Evolutionary conservation across 2,113 vertebrate genomes (phyloP).

Genomic region (Phylloscopus trochilus): DNA sequence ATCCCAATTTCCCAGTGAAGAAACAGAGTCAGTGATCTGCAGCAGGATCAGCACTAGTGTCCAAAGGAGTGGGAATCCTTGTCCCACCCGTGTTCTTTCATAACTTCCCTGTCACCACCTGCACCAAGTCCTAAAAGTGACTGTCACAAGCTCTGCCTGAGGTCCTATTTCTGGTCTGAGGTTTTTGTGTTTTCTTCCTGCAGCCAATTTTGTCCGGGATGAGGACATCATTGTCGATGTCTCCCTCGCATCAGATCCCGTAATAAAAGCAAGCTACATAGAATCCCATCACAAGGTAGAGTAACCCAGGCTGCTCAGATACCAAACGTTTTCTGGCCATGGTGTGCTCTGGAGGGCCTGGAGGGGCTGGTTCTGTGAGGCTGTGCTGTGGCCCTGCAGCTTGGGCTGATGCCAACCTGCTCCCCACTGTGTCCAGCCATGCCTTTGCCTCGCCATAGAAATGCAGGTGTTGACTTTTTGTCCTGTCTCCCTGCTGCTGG

Average conservation of each 20-base stretch:
- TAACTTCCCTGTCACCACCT: background rate
- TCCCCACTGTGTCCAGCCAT: background rate
- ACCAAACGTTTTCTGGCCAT: fast-evolving
- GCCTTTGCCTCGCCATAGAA: background rate
- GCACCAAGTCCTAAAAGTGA: background rate
- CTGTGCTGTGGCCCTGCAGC: background rate
- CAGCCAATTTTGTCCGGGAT: slow-evolving; percentile 80
- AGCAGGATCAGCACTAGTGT: background rate
- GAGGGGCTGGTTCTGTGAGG: background rate
- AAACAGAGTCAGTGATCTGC: background rate
- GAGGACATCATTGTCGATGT: slow-evolving; percentile 77
- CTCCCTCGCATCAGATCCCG: slow-evolving; percentile 69
- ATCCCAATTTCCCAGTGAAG: background rate
- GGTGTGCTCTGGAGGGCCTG: background rate
- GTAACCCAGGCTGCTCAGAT: background rate
- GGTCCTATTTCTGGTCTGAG: background rate
- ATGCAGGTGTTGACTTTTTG: background rate
- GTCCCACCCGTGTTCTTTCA: background rate
- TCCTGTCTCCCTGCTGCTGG: background rate
- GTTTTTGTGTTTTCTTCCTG: background rate
- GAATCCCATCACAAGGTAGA: slow-evolving; percentile 88
- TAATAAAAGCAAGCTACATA: slow-evolving; percentile 78
- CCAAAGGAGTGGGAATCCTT: background rate
- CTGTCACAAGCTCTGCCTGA: background rate
- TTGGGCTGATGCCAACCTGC: background rate